phyloP scores from a whole-genome alignment of 2,888 invertebrate genomes.

The Elegia similella region DNA sequence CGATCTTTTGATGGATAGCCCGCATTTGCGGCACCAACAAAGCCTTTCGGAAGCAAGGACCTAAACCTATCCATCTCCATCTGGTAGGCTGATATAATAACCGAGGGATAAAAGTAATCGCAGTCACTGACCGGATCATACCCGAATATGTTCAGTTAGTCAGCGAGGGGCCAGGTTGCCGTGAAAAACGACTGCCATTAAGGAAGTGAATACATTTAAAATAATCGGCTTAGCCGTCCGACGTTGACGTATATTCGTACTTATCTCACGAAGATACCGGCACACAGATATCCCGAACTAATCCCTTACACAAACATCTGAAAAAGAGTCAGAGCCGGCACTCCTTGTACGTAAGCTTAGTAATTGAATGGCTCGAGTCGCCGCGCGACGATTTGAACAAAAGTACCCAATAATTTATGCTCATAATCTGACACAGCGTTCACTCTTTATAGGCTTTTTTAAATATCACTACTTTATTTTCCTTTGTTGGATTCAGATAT shows the following conservation, averaged over 20 bases:
- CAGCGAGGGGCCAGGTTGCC: conserved; percentile 57
- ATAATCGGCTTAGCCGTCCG: conserved; percentile 81
- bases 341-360: conserved; percentile 71
- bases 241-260: conserved; percentile 82
- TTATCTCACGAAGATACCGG: conserved; percentile 81
- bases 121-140: conserved; percentile 80
- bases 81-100: conserved; percentile 61
- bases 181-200: conserved; percentile 81
- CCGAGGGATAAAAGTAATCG: conserved; percentile 63
- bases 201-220: conserved; percentile 82
- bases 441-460: conserved; percentile 66
- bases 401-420: conserved; percentile 80
- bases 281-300: conserved; percentile 77
- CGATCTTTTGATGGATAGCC: conserved; percentile 3
- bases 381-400: conserved; percentile 75
- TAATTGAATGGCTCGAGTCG: conserved; percentile 71
- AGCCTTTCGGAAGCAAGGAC: conserved; percentile 16
- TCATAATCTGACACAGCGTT: conserved; percentile 76
- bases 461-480: conserved; percentile 52
- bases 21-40: conserved; percentile 13
- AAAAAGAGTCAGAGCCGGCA: conserved; percentile 77
- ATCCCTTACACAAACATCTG: conserved; percentile 80
- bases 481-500: conserved; percentile 69
- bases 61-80: conserved; percentile 27
- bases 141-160: conserved; percentile 78